Evolutionary conservation across 1,140 invertebrate species (phyloP).

Genomic region (Helicoverpa armigera): DNA sequence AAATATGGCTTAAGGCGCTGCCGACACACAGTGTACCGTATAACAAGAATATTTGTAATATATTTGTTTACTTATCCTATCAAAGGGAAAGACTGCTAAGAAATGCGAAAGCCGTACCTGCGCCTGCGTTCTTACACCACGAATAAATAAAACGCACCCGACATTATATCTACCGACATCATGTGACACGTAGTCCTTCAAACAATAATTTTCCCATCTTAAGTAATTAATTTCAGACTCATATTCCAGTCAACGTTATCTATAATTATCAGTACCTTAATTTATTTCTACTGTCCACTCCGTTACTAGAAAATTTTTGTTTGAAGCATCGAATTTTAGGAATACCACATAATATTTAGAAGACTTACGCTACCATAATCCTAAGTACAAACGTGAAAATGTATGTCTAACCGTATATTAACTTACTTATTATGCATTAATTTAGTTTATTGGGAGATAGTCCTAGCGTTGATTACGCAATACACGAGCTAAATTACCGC

Average conservation of each 20-base stretch:
- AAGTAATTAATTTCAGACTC: constrained; percentile 71
- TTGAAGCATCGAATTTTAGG: constrained; percentile 60
- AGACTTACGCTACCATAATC: constrained; percentile 68
- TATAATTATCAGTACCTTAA: constrained; percentile 68
- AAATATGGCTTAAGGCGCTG: constrained; percentile 31
- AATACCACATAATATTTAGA: constrained; percentile 58
- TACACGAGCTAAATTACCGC: constrained; percentile 44
- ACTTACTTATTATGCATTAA: constrained; percentile 53
- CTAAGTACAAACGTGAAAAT: constrained; percentile 82
- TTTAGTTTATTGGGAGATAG: constrained; percentile 59
- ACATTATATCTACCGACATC: not conserved
- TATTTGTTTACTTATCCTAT: constrained; percentile 21
- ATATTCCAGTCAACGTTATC: constrained; percentile 58
- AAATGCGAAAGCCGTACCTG: constrained; percentile 36
- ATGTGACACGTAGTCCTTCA: constrained; percentile 57
- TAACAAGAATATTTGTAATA: constrained; percentile 28
- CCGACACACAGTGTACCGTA: not conserved
- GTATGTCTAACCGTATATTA: constrained; percentile 65
- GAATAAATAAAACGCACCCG: constrained; percentile 29
- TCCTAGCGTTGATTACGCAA: constrained; percentile 50
- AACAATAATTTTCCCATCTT: constrained; percentile 74
- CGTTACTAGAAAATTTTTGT: constrained; percentile 72
- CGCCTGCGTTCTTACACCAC: constrained; percentile 7
- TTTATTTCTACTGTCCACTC: constrained; percentile 55
- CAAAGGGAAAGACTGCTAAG: constrained; percentile 20